These are phyloP conservation scores for Benitochromis conjunctus DNA, from an alignment of 2,113 vertebrate genomes.

Conservation along the genomic window DNA sequence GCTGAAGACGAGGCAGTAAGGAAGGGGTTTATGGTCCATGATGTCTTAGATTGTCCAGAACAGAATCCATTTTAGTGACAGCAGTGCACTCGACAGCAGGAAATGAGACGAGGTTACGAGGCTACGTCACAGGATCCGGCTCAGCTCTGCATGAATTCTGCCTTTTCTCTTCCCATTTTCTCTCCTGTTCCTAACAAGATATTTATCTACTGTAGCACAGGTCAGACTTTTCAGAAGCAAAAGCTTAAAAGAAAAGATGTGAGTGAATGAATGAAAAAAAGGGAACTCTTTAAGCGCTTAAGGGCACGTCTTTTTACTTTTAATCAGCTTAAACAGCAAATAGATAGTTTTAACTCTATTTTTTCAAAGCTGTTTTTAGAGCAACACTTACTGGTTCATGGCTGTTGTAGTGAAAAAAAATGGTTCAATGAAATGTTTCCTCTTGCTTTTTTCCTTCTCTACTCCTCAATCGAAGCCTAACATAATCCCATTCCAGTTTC, in stretches of 20 bases:
- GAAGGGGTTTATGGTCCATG: conserved; percentile 15
- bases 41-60: not conserved
- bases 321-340: not conserved
- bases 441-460: not conserved
- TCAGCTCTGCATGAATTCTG: not conserved
- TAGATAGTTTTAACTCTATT: not conserved
- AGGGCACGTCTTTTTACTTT: not conserved
- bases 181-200: not conserved
- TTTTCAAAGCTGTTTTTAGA: not conserved
- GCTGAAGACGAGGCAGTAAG: not conserved
- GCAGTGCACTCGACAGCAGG: not conserved
- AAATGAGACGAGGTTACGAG: conserved; percentile 7
- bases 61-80: conserved; percentile 4
- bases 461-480: not conserved
- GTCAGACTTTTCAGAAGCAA: not conserved
- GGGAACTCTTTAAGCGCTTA: not conserved
- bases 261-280: not conserved
- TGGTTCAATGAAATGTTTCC: not conserved
- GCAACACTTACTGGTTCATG: not conserved
- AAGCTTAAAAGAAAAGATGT: not conserved
- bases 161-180: not conserved
- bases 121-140: not conserved
- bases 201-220: not conserved
- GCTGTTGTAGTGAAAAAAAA: not conserved
- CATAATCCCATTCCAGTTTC: not conserved